A percentile compares a stretch with the other conserved stretches of the same genome.
These are phyloP conservation scores for Microdon myrmicae DNA, from an alignment of 2,888 invertebrate genomes.

Conservation along the genomic window DNA sequence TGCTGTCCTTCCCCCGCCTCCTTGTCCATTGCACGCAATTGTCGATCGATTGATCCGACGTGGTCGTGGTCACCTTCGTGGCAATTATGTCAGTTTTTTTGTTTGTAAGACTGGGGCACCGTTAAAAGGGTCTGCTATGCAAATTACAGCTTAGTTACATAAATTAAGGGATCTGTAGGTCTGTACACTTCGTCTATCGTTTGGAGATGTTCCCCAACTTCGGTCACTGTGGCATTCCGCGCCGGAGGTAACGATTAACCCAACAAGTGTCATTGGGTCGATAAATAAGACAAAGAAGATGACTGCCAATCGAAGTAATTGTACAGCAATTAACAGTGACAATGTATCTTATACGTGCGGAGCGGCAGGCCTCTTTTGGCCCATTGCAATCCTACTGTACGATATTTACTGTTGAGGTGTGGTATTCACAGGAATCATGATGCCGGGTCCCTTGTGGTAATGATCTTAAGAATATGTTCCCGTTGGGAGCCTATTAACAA, in stretches of 20 bases:
- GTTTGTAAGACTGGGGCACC: constrained; percentile 13
- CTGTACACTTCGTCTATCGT: neutral
- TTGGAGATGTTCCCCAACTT: too few relatives aligned
- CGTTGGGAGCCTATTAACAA: neutral
- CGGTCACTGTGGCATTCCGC: too few relatives aligned
- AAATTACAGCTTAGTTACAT: constrained; percentile 45
- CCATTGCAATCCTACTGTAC: neutral
- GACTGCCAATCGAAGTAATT: constrained; percentile 40
- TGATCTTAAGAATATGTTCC: neutral
- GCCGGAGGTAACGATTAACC: constrained; percentile 39
- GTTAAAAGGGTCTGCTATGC: constrained; percentile 22
- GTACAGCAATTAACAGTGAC: constrained; percentile 41
- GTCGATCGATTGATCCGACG: constrained; percentile 49
- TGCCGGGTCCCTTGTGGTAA: neutral
- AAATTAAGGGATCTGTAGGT: constrained; percentile 44
- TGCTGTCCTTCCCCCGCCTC: too few relatives aligned
- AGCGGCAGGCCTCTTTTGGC: too few relatives aligned
- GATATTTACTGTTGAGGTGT: constrained; percentile 14
- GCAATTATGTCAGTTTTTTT: constrained; percentile 52
- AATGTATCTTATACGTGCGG: constrained; percentile 17
- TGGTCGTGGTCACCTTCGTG: constrained; percentile 42
- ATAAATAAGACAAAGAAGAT: constrained; percentile 41
- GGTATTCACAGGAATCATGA: neutral
- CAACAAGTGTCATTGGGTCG: constrained; percentile 48
- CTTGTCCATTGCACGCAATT: constrained; percentile 33